Evolutionary conservation across 37 sponge, comb jelly and placozoan species (phyloP), one percentile per base, ranked within the genome.

Genomic region (Beroe ovata): DNA sequence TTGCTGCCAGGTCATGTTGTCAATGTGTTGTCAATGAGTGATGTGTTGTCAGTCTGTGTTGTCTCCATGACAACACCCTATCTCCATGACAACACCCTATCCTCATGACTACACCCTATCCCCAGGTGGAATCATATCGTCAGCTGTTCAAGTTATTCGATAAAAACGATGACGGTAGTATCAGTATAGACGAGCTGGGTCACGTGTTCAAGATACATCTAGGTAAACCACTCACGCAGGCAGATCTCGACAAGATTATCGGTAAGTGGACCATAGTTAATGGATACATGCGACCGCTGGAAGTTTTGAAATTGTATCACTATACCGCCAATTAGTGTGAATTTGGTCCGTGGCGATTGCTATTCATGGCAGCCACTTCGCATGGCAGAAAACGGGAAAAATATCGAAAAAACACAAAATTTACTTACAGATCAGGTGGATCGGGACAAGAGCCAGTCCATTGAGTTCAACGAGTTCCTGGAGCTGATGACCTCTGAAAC

Each of bases 361-460:
- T n/a, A n/a, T n/a, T n/a, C n/a, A n/a, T n/a, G n/a, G n/a, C n/a
- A n/a, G n/a, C n/a, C n/a, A n/a, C n/a, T n/a, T n/a, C n/a, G n/a
- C n/a, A 11, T 58, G n/a, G n/a, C n/a, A n/a, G 11, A 58, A 18
- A 58, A 58, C 59, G 59, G 18, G 59, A 58, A 58, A 58, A 58
- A 58, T 58, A 58, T 58, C 18, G 59, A 19, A 19, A 58, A 19
- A 11, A 19, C 59, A 18, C 59, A 11, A 58, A 58, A 18, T 58
- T n/a, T n/a, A n/a, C n/a, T 71, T 71, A 32, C 84, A 77, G 84
- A 77, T 42, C 54, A 77, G 38, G 84, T 77, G 6, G 84, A 77
- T 20, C 22, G n/a, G 47, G 33, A 77, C 84, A 33, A 77, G 54
- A 77, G 47, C 38, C 26, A 77, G 26, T 32, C 84, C 1, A 77